Base-by-base conservation (phyloP, 2,888 invertebrate genomes). In the Euphydryas editha region DNA sequence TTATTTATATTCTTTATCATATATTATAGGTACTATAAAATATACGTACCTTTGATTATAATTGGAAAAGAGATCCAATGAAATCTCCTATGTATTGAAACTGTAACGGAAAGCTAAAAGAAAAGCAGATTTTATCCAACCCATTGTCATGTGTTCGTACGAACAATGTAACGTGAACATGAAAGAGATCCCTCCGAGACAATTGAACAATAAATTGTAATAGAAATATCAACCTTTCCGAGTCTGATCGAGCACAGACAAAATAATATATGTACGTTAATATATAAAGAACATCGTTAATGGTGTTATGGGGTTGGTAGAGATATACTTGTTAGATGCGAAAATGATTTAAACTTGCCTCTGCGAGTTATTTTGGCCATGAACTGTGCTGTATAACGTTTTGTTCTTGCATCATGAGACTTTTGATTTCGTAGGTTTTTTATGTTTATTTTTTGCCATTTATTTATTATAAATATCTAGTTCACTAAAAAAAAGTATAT, bases 141-240 rank as follows among this genome's bases (percentile, higher is more conserved):
- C 30, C 30, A 54, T 54, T 54, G 54, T 54, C 54, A 54, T 54
- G 30, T 17, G 30, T 36, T 54, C 54, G 36, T 17, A 18, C 17
- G 54, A 24, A 58, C 44, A 59, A 47, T 59, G 30, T 59, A 18
- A 46, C 30, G 46, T 47, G 30, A 18, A 59, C 18, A 46, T 47
- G 59, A 36, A 59, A 20, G 18, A 36, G 17, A 42, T 47, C 58
- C 44, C 44, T 15, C n/a, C 10, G 36, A 54, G 36, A 47, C 46
- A 46, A 59, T 18, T 18, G 47, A 44, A 59, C 59, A 59, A 59
- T 17, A 20, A 18, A 46, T 7, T 11, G n/a, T 46, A 24, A 46
- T 59, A 46, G 47, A 18, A 59, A 59, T 47, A 36, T 47, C 59
- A 59, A 15, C 30, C 59, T 59, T 47, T 13, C 24, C 17, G 37